A percentile compares a stretch with the other conserved stretches of the same genome.
Evolutionary conservation across 2,113 vertebrate species (phyloP).

Genomic region (Bujurquina vittata): DNA sequence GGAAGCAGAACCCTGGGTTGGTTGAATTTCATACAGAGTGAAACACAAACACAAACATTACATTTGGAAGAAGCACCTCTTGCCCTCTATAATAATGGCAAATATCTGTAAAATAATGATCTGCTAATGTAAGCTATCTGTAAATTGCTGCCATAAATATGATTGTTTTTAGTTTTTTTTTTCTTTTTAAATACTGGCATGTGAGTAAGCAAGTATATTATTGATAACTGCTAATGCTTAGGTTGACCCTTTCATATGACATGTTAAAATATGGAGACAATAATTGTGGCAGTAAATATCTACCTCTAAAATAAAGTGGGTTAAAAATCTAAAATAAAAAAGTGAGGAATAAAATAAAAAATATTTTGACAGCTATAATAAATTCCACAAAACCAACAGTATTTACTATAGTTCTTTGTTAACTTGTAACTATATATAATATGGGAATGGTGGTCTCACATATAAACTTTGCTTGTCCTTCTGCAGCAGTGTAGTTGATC

Average conservation of each 20-base stretch:
- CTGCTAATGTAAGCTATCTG: too few relatives aligned
- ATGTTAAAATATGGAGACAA: not conserved
- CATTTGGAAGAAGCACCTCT: not conserved
- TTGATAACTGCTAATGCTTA: not conserved
- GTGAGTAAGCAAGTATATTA: not conserved
- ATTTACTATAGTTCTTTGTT: not conserved
- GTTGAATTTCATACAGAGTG: not conserved
- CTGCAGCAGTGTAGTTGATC: not conserved
- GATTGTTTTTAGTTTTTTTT: too few relatives aligned
- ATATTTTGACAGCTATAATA: too few relatives aligned
- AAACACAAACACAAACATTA: not conserved
- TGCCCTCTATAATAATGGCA: not conserved
- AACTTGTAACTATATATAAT: not conserved
- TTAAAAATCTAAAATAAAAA: not conserved
- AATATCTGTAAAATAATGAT: not conserved
- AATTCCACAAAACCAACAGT: not conserved
- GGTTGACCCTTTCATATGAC: not conserved
- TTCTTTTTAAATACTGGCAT: not conserved
- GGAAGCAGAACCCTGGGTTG: not conserved
- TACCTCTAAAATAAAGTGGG: not conserved
- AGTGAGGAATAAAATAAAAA: too few relatives aligned
- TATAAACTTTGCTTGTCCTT: not conserved
- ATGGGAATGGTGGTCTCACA: not conserved
- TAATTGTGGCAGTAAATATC: not conserved
- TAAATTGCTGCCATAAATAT: too few relatives aligned